Evolutionary conservation across 37 sponge, comb jelly and placozoan genomes (phyloP), one percentile per base, ranked within the genome.

Genomic region (Agelas oroides): DNA sequence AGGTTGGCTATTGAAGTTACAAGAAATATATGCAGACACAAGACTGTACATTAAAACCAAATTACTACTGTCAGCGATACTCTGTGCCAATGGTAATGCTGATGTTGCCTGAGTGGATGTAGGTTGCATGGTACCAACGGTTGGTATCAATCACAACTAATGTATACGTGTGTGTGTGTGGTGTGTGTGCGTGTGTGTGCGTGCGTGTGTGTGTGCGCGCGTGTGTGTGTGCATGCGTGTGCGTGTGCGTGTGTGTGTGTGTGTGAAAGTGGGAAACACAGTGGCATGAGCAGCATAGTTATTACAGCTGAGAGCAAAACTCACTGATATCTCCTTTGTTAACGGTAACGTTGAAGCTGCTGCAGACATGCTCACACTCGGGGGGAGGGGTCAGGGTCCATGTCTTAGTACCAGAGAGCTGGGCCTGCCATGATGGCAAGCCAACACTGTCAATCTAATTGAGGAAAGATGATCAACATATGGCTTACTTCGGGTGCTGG

Each of bases 61-160:
- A 46, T 8, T 12, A 8, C 46, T 8, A 12, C 6, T 46, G 8
- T 75, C 61, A 88, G 37, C 59, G 20, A 39, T 73, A 95, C 46
- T 95, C 96, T 83, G 93, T 71, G 21, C 96, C 96, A 53, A 95
- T 88, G 36, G 96, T 92, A 33, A 95, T 92, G 74, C 93, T 92
- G 53, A 95, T 87, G 35, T 82, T 86, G 3, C 90, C 96, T 53
- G 85, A 90, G 74, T 90, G 90, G 5, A 95, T 83, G 66, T 63
- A 80, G 5, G 96, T 95, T 36, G 81, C 65, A 73, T 95, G 96
- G 71, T 83, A 92, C 96, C 96, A 95, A 23, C 41, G 63, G 56
- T 95, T 95, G 35, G 96, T 95, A 63, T 95, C 82, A 23, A 95
- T 68, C 0, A 95, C 90, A 87, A 95, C 96, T 95, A 66, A 8